phyloP scores from a whole-genome alignment of 2,113 vertebrate species.

The Solea senegalensis region DNA sequence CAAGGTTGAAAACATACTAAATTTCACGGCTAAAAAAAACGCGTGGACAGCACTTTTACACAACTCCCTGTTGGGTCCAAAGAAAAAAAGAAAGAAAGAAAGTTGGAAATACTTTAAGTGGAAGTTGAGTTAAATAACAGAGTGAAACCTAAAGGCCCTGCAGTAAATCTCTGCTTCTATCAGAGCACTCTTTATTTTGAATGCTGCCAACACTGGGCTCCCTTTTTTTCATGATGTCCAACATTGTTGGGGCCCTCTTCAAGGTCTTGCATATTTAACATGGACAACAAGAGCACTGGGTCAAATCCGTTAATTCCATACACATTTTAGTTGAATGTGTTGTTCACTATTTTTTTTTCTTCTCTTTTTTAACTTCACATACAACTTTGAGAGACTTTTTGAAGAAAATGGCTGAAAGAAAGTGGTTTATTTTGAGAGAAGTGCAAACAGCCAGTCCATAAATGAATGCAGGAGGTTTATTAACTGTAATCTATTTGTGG shows the following conservation, averaged over 20 bases:
- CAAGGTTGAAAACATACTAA: constrained; percentile 31
- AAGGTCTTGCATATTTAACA: constrained; percentile 59
- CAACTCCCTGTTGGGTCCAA: background rate
- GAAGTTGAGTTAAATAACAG: constrained; percentile 22
- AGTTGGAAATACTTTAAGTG: constrained; percentile 10
- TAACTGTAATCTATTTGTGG: background rate
- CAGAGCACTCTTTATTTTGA: constrained; percentile 40
- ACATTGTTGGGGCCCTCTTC: constrained; percentile 39
- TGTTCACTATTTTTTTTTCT: background rate
- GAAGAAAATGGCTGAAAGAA: background rate
- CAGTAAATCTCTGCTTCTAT: constrained; percentile 26
- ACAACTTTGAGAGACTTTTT: constrained; percentile 1
- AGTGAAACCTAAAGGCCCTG: constrained; percentile 5
- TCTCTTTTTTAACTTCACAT: background rate
- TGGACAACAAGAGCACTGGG: constrained; percentile 9
- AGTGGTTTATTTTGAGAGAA: background rate
- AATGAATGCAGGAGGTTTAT: background rate
- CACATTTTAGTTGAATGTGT: constrained; percentile 2
- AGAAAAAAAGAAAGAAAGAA: background rate
- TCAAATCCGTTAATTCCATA: constrained; percentile 38
- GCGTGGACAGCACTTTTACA: constrained; percentile 37
- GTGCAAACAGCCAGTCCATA: constrained; percentile 3
- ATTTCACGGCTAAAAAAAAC: constrained; percentile 35
- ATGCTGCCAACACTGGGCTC: constrained; percentile 43
- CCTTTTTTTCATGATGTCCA: constrained; percentile 44